A percentile compares a stretch with the other conserved stretches of the same genome.
Evolutionary conservation across 2,888 invertebrate species (phyloP).

Genomic region (Harmothoe impar): DNA sequence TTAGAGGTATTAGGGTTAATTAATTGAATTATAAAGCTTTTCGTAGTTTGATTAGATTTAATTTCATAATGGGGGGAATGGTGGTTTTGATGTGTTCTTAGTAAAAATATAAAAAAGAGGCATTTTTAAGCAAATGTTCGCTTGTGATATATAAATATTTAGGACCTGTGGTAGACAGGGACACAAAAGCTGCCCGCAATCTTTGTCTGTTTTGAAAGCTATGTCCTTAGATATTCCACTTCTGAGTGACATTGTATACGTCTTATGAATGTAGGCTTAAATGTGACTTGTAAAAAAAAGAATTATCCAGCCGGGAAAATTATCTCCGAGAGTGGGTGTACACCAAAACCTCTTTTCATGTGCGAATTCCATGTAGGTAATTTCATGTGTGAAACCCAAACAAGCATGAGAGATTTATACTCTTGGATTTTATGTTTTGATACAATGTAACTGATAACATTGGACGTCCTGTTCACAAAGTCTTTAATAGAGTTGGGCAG

Average conservation of each 20-base stretch:
- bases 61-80: background rate
- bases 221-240: background rate
- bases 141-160: constrained; percentile 49
- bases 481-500: constrained; percentile 38
- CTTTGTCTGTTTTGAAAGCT: background rate
- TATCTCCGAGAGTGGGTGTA: too few relatives aligned
- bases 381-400: constrained; percentile 37
- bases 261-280: background rate
- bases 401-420: constrained; percentile 55
- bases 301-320: background rate
- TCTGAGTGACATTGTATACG: background rate
- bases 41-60: background rate
- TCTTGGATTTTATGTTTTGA: constrained; percentile 59
- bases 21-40: background rate
- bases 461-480: constrained; percentile 36
- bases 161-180: background rate
- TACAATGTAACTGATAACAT: background rate
- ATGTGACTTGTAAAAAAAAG: background rate
- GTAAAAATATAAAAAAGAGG: background rate
- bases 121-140: constrained; percentile 29
- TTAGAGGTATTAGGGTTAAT: background rate
- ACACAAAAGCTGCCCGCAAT: background rate
- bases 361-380: constrained; percentile 33
- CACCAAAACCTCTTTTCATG: background rate
- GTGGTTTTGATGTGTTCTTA: background rate